Evolutionary conservation across 2,888 invertebrate genomes (phyloP).

Genomic region (Pterobdella sp.): DNA sequence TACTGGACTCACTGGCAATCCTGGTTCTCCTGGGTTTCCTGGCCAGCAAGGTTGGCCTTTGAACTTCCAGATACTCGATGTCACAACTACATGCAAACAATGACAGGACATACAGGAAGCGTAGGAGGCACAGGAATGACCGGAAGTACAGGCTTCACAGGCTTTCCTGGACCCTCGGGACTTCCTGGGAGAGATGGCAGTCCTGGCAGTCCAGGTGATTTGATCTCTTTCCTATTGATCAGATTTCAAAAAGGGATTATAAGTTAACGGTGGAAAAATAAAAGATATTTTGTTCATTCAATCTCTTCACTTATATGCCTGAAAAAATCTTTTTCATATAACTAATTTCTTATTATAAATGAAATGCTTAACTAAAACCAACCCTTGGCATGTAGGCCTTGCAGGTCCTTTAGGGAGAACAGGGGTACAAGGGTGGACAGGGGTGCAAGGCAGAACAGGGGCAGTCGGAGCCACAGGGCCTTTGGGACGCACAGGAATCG

Average conservation of each 20-base stretch:
- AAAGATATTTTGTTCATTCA: too few species aligned
- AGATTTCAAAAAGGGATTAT: too few species aligned
- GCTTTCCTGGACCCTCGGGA: conserved; percentile 11
- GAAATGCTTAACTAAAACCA: too few species aligned
- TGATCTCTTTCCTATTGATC: too few species aligned
- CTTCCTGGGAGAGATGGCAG: conserved; percentile 8
- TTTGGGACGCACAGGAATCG: conserved; percentile 2
- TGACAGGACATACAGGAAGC: conserved; percentile 43
- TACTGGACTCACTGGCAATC: conserved; percentile 39
- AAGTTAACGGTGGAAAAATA: too few species aligned
- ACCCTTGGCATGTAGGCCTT: not conserved
- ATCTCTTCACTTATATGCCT: too few species aligned
- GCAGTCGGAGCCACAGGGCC: not conserved
- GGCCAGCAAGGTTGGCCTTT: too few species aligned
- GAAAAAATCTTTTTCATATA: too few species aligned
- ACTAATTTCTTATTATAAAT: too few species aligned
- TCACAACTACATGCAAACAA: too few species aligned
- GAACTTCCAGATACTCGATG: not conserved
- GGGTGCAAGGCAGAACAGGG: conserved; percentile 7
- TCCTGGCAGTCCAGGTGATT: conserved; percentile 9
- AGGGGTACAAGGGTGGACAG: conserved; percentile 20
- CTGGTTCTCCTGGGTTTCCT: conserved; percentile 37
- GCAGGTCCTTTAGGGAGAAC: conserved; percentile 18
- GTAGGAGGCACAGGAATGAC: conserved; percentile 40
- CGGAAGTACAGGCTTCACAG: conserved; percentile 20